Conservation (phyloP, 2,888 invertebrate genomes). For the Mimas tiliae region DNA sequence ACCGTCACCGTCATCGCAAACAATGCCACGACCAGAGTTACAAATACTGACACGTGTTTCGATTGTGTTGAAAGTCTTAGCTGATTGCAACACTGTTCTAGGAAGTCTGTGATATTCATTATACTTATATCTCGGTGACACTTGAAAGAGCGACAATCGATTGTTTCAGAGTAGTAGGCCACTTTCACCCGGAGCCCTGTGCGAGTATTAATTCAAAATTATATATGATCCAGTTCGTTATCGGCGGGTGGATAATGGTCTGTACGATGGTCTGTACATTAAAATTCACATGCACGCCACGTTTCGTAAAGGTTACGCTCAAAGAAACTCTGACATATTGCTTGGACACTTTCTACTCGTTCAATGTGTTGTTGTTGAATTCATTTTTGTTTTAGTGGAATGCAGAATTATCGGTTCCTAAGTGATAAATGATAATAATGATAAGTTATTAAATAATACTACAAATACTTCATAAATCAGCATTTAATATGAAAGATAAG, state of each 20-base stretch:
- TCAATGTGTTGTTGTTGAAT: slow-evolving; percentile 22
- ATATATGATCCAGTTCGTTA: slow-evolving; percentile 70
- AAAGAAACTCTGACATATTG: slow-evolving; percentile 59
- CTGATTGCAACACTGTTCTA: slow-evolving; percentile 58
- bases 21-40: not conserved
- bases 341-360: slow-evolving; percentile 75
- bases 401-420: slow-evolving; percentile 3
- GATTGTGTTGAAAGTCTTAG: slow-evolving; percentile 46
- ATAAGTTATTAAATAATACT: slow-evolving; percentile 1
- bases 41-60: slow-evolving; percentile 17
- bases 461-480: not conserved
- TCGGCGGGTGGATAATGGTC: slow-evolving; percentile 65
- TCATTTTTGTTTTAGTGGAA: slow-evolving; percentile 9
- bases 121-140: slow-evolving; percentile 73
- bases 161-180: slow-evolving; percentile 71
- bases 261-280: slow-evolving; percentile 57
- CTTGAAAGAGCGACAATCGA: slow-evolving; percentile 71
- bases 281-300: slow-evolving; percentile 66
- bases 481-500: not conserved
- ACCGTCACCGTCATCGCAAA: not conserved
- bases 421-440: not conserved
- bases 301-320: slow-evolving; percentile 65
- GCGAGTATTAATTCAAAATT: slow-evolving; percentile 68
- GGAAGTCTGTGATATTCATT: slow-evolving; percentile 65
- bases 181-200: slow-evolving; percentile 70